Percentiles rank a stretch among this genome's conserved stretches.
Conservation (phyloP, 1,140 invertebrate genomes). For the Drosophila leontia region DNA sequence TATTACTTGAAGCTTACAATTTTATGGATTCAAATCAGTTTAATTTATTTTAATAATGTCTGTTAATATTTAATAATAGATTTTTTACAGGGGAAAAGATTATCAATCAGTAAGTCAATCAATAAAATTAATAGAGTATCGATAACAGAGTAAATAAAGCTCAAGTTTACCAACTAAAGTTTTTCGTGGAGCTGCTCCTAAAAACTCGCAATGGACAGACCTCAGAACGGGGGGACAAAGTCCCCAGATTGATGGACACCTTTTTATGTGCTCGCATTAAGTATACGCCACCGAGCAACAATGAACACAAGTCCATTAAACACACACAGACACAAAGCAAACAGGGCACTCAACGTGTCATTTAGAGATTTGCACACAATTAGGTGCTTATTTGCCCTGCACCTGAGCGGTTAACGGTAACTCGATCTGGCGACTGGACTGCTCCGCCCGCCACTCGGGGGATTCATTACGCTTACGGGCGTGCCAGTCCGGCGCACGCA, state of each 20-base stretch:
- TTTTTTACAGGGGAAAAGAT: neutral
- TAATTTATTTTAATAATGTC: neutral
- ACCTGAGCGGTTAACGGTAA: slow-evolving; percentile 38
- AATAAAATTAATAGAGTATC: neutral
- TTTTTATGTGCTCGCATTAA: slow-evolving; percentile 24
- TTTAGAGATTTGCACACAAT: slow-evolving; percentile 74
- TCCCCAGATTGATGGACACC: slow-evolving; percentile 1
- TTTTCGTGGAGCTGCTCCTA: neutral
- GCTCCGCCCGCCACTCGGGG: slow-evolving; percentile 4
- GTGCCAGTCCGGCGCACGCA: slow-evolving; percentile 22
- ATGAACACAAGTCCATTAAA: slow-evolving; percentile 17
- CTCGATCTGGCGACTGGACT: slow-evolving; percentile 29
- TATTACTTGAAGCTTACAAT: neutral
- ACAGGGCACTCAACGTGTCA: slow-evolving; percentile 54
- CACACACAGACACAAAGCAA: slow-evolving; percentile 29
- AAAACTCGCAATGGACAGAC: neutral
- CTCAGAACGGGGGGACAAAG: neutral
- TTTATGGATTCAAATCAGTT: no score
- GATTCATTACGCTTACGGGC: slow-evolving; percentile 22
- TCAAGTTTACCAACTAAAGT: neutral
- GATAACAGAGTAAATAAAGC: neutral
- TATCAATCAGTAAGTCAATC: neutral
- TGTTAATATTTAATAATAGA: neutral
- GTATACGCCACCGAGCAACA: slow-evolving; percentile 54
- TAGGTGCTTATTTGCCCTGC: slow-evolving; percentile 55